Conservation (phyloP, 2,888 invertebrate species). For the Melanotus villosus region DNA sequence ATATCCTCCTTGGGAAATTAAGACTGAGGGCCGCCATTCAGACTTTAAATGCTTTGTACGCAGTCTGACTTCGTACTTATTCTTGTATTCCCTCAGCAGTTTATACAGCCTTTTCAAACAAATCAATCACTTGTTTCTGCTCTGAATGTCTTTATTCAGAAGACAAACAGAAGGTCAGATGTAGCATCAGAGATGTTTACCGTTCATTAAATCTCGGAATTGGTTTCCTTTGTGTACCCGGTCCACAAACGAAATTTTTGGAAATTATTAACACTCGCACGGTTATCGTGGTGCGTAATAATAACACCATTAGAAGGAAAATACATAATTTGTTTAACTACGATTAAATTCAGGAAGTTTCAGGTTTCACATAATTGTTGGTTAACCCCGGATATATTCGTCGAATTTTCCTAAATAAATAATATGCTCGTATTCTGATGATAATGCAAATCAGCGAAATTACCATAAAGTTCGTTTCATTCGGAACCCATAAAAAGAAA, state of each 20-base stretch:
- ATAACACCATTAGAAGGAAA: no score
- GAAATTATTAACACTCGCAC: neutral
- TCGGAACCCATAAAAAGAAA: neutral
- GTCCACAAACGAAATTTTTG: neutral
- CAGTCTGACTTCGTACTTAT: constrained; percentile 33
- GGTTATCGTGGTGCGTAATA: no score
- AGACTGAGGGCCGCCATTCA: constrained; percentile 35
- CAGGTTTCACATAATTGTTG: no score
- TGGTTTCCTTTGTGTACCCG: neutral
- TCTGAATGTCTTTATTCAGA: constrained; percentile 25
- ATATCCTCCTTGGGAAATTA: constrained; percentile 36
- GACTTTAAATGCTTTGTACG: constrained; percentile 38
- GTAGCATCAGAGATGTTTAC: constrained; percentile 8
- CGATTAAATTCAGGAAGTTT: no score
- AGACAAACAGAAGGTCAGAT: constrained; percentile 24
- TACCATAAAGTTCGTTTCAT: no score
- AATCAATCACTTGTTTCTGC: constrained; percentile 34
- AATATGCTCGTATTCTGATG: no score
- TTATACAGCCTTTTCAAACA: constrained; percentile 32
- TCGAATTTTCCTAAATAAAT: no score
- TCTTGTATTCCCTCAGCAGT: constrained; percentile 30
- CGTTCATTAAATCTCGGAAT: constrained; percentile 6
- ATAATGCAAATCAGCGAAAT: no score
- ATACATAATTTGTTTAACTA: no score
- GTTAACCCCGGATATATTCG: no score